Percentiles rank a stretch among this genome's conserved stretches.
phyloP scores from a whole-genome alignment of 2,113 vertebrate genomes.

The Austrofundulus limnaeus region DNA sequence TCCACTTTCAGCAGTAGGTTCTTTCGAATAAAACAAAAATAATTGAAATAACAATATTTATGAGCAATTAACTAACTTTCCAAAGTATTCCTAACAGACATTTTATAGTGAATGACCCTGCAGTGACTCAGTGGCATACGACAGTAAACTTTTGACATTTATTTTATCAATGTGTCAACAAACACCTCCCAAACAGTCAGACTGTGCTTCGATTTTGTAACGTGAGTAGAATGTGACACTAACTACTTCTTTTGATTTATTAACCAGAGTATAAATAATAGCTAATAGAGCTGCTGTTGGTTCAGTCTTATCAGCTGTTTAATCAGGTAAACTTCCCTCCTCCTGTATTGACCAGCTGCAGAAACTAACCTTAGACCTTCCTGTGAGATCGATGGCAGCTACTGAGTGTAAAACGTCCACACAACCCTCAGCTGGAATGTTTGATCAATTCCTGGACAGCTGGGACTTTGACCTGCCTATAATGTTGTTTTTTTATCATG shows the following conservation, averaged over 20 bases:
- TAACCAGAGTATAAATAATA: not conserved
- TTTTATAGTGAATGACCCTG: not conserved
- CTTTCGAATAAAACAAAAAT: not conserved
- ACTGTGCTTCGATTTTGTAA: conserved; percentile 4
- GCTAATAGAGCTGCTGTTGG: conserved; percentile 1
- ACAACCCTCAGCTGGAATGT: conserved; percentile 14
- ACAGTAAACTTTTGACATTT: not conserved
- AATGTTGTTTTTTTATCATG: not conserved
- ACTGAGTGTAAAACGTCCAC: conserved; percentile 13
- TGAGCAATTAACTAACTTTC: not conserved
- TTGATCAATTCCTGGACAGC: conserved; percentile 28
- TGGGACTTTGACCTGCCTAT: conserved; percentile 6
- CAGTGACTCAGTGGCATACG: not conserved
- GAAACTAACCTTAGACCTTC: conserved; percentile 49
- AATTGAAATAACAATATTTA: too few species aligned
- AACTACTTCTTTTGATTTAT: not conserved
- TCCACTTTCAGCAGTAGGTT: not conserved
- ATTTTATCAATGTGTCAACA: not conserved
- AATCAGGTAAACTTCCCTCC: conserved; percentile 18
- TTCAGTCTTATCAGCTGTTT: conserved; percentile 19
- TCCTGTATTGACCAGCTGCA: conserved; percentile 50
- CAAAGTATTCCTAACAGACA: not conserved
- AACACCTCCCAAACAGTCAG: not conserved
- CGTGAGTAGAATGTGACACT: not conserved
- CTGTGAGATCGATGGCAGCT: conserved; percentile 21